phyloP scores from a whole-genome alignment of 35 echinoderm and acorn worm species.

The Apostichopus parvimensis region DNA sequence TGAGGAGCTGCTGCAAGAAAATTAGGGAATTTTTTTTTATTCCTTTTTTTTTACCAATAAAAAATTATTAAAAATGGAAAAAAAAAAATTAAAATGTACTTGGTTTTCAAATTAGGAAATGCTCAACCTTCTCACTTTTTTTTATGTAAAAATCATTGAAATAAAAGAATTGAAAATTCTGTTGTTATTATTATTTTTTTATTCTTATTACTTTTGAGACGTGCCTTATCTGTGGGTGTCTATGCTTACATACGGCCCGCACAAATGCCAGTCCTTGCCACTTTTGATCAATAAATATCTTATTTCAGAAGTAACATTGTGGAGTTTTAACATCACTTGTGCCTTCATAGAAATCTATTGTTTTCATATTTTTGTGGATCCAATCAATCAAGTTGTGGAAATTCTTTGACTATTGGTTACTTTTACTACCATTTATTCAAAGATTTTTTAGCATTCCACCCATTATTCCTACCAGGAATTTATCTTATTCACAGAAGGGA shows the following conservation, averaged over 20 bases:
- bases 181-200: slow-evolving; percentile 1
- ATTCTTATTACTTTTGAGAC: neutral
- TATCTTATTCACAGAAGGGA: neutral
- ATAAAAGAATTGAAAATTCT: slow-evolving; percentile 56
- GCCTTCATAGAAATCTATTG: neutral
- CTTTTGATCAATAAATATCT: neutral
- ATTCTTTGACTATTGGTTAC: neutral
- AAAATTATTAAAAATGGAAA: slow-evolving; percentile 28
- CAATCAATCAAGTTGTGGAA: neutral
- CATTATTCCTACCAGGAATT: neutral
- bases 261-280: slow-evolving; percentile 44
- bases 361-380: slow-evolving; percentile 20
- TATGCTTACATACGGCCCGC: neutral
- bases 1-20: slow-evolving; percentile 51
- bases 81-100: slow-evolving; percentile 35
- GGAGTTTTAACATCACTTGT: no score
- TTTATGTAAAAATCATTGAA: slow-evolving; percentile 39
- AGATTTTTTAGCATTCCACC: slow-evolving; percentile 16
- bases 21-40: slow-evolving; percentile 44
- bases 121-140: neutral
- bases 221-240: slow-evolving; percentile 6
- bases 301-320: neutral
- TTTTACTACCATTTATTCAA: neutral
- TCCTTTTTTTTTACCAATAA: slow-evolving; percentile 10
- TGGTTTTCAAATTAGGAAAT: slow-evolving; percentile 45